phyloP scores from a whole-genome alignment of 1,140 invertebrate genomes.

The Liolophura sinensis region DNA sequence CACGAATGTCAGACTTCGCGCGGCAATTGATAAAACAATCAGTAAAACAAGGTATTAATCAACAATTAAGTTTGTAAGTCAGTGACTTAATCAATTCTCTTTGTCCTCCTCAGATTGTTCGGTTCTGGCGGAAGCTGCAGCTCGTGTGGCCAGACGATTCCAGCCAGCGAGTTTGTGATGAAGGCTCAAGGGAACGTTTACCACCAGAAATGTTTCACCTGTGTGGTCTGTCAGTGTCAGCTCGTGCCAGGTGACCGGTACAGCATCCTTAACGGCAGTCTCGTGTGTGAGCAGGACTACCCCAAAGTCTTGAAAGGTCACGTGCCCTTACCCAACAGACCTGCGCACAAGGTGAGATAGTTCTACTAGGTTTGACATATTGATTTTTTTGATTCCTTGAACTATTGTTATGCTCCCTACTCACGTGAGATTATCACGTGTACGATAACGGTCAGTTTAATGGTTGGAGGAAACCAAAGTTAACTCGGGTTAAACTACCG shows the following conservation, averaged over 20 bases:
- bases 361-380: neutral
- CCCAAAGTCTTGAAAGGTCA: constrained; percentile 80
- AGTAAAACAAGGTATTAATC: too few relatives aligned
- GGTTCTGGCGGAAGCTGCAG: constrained; percentile 83
- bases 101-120: constrained; percentile 76
- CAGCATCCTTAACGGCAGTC: constrained; percentile 79
- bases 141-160: constrained; percentile 86
- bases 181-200: constrained; percentile 73
- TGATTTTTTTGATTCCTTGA: too few relatives aligned
- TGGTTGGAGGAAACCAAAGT: too few relatives aligned
- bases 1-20: too few relatives aligned
- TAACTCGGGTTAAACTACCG: too few relatives aligned
- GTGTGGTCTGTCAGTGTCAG: constrained; percentile 85
- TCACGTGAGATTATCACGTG: too few relatives aligned
- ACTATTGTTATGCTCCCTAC: too few relatives aligned
- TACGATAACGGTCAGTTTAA: too few relatives aligned
- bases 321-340: constrained; percentile 22
- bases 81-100: constrained; percentile 3
- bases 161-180: constrained; percentile 89
- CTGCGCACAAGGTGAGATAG: constrained; percentile 25
- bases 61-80: too few relatives aligned
- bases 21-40: too few relatives aligned
- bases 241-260: constrained; percentile 89
- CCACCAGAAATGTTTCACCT: constrained; percentile 92
- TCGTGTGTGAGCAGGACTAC: constrained; percentile 91